Percentiles rank a stretch among this genome's conserved stretches.
Conservation (phyloP, 2,113 vertebrate genomes). For the Nestor notabilis region DNA sequence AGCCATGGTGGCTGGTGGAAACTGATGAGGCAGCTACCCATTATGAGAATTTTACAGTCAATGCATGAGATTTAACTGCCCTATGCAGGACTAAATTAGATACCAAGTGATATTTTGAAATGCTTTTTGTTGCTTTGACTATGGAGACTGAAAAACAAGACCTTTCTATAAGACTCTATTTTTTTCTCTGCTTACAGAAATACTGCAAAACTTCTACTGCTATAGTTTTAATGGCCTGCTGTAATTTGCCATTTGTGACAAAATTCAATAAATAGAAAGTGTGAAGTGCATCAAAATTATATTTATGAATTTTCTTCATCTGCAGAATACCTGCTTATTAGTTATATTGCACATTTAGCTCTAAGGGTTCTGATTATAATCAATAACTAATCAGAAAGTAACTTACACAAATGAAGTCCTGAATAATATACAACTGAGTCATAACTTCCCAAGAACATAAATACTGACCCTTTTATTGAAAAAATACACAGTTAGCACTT, state of each 20-base stretch:
- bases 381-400: slow-evolving; percentile 52
- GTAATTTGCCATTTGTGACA: slow-evolving; percentile 27
- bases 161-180: background rate
- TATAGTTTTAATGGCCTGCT: background rate
- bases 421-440: slow-evolving; percentile 40
- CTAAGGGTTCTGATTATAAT: slow-evolving; percentile 53
- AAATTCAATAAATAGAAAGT: slow-evolving; percentile 53
- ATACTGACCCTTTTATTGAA: background rate
- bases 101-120: background rate
- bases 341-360: slow-evolving; percentile 39
- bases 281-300: slow-evolving; percentile 29
- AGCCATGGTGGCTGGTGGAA: rapidly evolving
- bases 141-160: background rate
- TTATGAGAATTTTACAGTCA: background rate
- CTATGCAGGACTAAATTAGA: background rate
- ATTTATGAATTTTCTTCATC: slow-evolving; percentile 16
- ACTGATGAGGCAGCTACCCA: background rate
- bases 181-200: background rate
- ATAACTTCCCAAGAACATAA: slow-evolving; percentile 40
- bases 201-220: background rate
- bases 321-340: slow-evolving; percentile 13
- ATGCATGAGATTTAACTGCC: background rate
- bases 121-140: background rate
- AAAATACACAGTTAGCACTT: slow-evolving; percentile 33
- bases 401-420: slow-evolving; percentile 51